Base-by-base conservation (phyloP, 2,888 invertebrate genomes). In the Pasiphila rectangulata region DNA sequence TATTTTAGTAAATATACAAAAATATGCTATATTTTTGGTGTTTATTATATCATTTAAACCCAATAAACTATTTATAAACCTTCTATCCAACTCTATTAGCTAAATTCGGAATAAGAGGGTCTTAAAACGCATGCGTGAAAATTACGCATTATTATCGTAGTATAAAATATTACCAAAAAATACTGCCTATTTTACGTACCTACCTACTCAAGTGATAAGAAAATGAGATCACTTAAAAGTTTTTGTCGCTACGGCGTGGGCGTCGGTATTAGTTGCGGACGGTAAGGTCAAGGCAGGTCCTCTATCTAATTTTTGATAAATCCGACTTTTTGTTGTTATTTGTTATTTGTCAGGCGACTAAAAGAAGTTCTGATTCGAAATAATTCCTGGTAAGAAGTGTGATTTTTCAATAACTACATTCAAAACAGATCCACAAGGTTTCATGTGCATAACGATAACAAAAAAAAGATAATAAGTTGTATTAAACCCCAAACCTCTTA, bases 401-500 rank as follows among this genome's bases (percentile, higher is more conserved):
- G n/a, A 9, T 17, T 17, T 17, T 9, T n/a, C 9, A 30, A 17
- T 32, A 32, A 0, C 17, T 32, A 17, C 17, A 9, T 1, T 2
- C 30, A 9, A 9, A 17, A 15, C 4, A 19, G 2, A 32, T 19
- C 5, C 17, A 5, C 17, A 32, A 32, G 32, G 32, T 32, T n/a
- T 13, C 29, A n/a, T 16, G 30, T 30, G 16, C n/a, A 32, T 17
- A 32, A 29, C 13, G 30, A 42, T 32, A 27, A 21, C 12, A 17
- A 38, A 36, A 2, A 29, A 35, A 16, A 12, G 37, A 37, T 34
- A 10, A 9, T 13, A n/a, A n/a, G n/a, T n/a, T n/a, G n/a, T n/a
- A 38, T 20, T 53, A 48, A 43, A 52, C 47, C 51, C 12, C 17
- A 40, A 45, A 41, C 42, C 30, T 12, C 24, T 48, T 48, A 54